A percentile compares a stretch with the other conserved stretches of the same genome.
These are phyloP conservation scores for Luehdorfia chinensis DNA, from an alignment of 1,140 invertebrate species.

Conservation along the genomic window DNA sequence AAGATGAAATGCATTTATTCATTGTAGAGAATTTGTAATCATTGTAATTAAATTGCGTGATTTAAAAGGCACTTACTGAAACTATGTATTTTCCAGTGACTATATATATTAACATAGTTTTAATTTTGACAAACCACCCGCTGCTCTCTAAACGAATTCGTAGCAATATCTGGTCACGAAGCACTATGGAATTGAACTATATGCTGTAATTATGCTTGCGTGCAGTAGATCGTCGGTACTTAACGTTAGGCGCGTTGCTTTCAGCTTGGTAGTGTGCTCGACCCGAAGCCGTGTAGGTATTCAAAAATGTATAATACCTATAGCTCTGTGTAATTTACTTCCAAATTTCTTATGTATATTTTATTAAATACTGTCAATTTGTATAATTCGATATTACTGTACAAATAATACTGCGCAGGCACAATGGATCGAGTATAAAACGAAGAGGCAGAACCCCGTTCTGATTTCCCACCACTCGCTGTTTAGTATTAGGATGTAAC, in stretches of 20 bases:
- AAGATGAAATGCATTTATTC: too few species aligned
- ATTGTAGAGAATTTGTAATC: too few species aligned
- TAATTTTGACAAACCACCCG: too few species aligned
- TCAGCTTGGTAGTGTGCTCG: slow-evolving; percentile 23
- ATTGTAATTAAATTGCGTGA: too few species aligned
- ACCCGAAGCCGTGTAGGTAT: slow-evolving; percentile 3
- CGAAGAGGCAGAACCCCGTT: slow-evolving; percentile 41
- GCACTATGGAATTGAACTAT: slow-evolving; percentile 71
- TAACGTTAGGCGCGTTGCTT: slow-evolving; percentile 52
- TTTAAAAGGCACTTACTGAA: too few species aligned
- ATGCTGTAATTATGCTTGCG: slow-evolving; percentile 56
- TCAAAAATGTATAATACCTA: slow-evolving; percentile 19
- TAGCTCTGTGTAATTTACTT: slow-evolving; percentile 9
- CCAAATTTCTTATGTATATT: slow-evolving; percentile 8
- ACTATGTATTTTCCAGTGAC: too few species aligned
- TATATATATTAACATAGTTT: too few species aligned
- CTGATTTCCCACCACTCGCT: slow-evolving; percentile 55
- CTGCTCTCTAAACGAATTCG: background rate
- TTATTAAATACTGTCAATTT: slow-evolving; percentile 13
- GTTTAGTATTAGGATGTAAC: slow-evolving; percentile 53
- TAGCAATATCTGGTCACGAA: slow-evolving; percentile 34
- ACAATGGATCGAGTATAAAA: slow-evolving; percentile 32
- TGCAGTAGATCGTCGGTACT: slow-evolving; percentile 59
- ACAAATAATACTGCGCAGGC: slow-evolving; percentile 25
- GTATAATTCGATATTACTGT: background rate